Percentiles rank a stretch among this genome's conserved stretches.
Evolutionary conservation across 2,113 vertebrate species (phyloP).

Genomic region (Condylura cristata): DNA sequence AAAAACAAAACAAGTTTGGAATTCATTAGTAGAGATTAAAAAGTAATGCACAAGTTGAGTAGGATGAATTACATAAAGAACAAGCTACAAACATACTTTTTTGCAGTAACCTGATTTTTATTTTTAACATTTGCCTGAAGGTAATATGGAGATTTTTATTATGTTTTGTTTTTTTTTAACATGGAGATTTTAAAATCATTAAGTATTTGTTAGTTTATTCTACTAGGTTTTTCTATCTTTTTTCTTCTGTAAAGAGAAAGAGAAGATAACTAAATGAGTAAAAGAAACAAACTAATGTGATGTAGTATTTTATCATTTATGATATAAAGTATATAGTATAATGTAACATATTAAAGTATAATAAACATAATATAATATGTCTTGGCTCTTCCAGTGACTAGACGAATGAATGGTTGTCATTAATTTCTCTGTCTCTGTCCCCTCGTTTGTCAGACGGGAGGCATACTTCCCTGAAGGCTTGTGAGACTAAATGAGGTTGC

Average conservation of each 20-base stretch:
- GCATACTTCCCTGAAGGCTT: background rate
- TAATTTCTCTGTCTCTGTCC: background rate
- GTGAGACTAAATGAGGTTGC: background rate
- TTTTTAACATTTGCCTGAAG: conserved; percentile 15
- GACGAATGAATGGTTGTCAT: background rate
- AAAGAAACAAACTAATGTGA: background rate
- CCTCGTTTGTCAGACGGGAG: background rate
- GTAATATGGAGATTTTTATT: background rate
- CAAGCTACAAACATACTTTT: conserved; percentile 35
- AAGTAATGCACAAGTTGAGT: background rate
- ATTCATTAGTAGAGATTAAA: background rate
- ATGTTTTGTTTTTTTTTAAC: too few relatives aligned
- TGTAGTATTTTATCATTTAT: too few relatives aligned
- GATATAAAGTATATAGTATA: too few relatives aligned
- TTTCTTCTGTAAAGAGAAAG: background rate
- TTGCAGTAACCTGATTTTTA: background rate
- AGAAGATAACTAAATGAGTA: background rate
- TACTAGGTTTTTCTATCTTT: too few relatives aligned
- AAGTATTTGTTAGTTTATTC: too few relatives aligned
- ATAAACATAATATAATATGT: too few relatives aligned
- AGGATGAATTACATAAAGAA: background rate
- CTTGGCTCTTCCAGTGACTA: background rate
- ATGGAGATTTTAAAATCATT: background rate
- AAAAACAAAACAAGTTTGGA: background rate
- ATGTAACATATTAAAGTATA: too few relatives aligned